phyloP scores from a whole-genome alignment of 35 echinoderm and acorn worm genomes.

The Holothuria glaberrima region DNA sequence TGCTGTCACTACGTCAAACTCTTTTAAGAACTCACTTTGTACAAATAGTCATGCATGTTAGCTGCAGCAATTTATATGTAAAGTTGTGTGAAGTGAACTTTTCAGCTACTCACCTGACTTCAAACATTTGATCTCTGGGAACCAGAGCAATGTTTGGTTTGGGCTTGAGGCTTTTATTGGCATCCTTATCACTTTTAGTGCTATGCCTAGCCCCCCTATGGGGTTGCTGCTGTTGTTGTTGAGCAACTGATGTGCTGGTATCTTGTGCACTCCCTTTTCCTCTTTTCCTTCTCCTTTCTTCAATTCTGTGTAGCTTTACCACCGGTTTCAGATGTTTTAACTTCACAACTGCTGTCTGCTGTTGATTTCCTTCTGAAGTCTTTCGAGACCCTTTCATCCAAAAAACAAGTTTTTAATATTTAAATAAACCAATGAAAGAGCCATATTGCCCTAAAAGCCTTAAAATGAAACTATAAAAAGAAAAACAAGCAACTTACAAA shows the following conservation, averaged over 20 bases:
- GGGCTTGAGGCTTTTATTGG: conserved; percentile 67
- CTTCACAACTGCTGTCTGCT: background rate
- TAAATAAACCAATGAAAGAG: too few relatives aligned
- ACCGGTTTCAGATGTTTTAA: conserved; percentile 53
- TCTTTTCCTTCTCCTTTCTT: conserved; percentile 42
- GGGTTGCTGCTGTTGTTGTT: background rate
- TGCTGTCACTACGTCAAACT: too few relatives aligned
- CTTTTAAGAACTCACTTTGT: too few relatives aligned
- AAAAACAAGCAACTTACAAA: too few relatives aligned
- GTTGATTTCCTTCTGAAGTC: background rate
- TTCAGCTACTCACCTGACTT: conserved; percentile 77
- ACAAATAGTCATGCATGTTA: too few relatives aligned
- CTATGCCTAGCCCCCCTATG: conserved; percentile 4
- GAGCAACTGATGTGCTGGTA: conserved; percentile 3
- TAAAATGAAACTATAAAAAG: too few relatives aligned
- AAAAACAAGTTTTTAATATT: too few relatives aligned
- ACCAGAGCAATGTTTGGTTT: conserved; percentile 81
- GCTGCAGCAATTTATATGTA: too few relatives aligned
- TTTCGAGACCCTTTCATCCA: conserved; percentile 7
- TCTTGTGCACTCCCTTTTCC: conserved; percentile 21
- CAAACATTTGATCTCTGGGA: conserved; percentile 80
- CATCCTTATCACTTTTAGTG: conserved; percentile 54
- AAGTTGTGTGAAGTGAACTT: too few relatives aligned
- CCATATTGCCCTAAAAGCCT: too few relatives aligned
- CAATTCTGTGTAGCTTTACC: conserved; percentile 15